These are phyloP conservation scores for Tolypeutes matacus DNA, from an alignment of 2,797 vertebrate genomes.

Conservation along the genomic window DNA sequence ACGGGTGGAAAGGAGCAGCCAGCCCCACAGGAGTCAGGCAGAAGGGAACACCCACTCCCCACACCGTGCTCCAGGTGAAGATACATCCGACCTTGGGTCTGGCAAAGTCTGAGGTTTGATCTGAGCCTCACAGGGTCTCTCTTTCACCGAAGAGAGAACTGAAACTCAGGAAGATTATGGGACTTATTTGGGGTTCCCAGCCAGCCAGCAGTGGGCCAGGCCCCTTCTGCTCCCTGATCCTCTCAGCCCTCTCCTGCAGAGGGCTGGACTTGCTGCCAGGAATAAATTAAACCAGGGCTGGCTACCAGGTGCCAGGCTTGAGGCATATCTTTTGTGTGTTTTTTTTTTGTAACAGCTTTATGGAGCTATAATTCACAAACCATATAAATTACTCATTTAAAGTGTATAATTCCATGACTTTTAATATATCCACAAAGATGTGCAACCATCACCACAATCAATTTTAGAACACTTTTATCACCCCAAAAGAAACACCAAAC, in stretches of 20 bases:
- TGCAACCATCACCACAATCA: not conserved
- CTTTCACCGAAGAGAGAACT: conserved; percentile 20
- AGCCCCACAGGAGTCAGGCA: not conserved
- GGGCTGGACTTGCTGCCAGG: not conserved
- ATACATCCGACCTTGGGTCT: not conserved
- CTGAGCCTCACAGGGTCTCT: not conserved
- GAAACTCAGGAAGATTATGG: not conserved
- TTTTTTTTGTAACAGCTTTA: not conserved
- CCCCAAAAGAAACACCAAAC: not conserved
- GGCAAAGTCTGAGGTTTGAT: not conserved
- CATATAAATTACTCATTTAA: not conserved
- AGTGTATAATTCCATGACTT: not conserved
- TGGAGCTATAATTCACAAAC: not conserved
- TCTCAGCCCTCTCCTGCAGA: not conserved
- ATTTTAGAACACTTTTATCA: not conserved
- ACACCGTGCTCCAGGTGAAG: not conserved
- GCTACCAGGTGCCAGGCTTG: not conserved
- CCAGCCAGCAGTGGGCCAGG: not conserved
- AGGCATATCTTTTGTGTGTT: not conserved
- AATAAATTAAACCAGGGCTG: not conserved
- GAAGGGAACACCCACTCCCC: not conserved
- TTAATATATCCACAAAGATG: not conserved
- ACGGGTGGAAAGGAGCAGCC: not conserved
- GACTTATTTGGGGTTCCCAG: not conserved
- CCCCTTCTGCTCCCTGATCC: not conserved